Conservation (phyloP, 1,140 invertebrate genomes). For the Zaprionus ornatus region DNA sequence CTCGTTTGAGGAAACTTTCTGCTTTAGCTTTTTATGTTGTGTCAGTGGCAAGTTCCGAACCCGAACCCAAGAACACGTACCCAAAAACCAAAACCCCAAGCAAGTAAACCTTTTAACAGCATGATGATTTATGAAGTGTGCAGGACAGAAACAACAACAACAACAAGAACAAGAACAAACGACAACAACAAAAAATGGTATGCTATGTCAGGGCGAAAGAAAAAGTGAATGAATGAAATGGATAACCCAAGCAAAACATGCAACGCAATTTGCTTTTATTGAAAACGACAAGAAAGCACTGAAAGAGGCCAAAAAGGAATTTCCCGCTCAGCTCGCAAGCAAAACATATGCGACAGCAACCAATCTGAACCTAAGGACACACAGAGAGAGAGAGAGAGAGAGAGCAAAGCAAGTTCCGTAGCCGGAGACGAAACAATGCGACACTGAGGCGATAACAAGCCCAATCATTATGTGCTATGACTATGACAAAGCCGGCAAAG, state of each 20-base stretch:
- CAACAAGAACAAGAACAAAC: slow-evolving; percentile 6
- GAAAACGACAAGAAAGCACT: slow-evolving; percentile 61
- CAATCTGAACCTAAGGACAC: background rate
- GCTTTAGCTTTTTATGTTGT: slow-evolving; percentile 57
- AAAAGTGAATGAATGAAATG: slow-evolving; percentile 20
- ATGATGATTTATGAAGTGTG: slow-evolving; percentile 77
- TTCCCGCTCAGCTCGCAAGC: slow-evolving; percentile 9
- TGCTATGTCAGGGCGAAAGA: background rate
- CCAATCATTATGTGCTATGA: slow-evolving; percentile 78
- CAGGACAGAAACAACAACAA: slow-evolving; percentile 27
- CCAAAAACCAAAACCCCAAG: slow-evolving; percentile 13
- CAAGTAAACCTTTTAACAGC: slow-evolving; percentile 69
- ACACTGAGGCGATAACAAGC: slow-evolving; percentile 75
- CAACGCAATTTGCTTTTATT: slow-evolving; percentile 81
- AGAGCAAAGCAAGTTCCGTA: slow-evolving; percentile 27
- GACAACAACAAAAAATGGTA: slow-evolving; percentile 20
- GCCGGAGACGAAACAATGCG: slow-evolving; percentile 65
- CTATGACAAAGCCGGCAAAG: slow-evolving; percentile 27
- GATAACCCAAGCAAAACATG: slow-evolving; percentile 65
- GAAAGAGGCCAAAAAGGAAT: slow-evolving; percentile 32
- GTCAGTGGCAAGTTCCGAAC: slow-evolving; percentile 22
- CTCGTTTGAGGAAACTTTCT: slow-evolving; percentile 20
- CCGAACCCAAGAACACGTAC: background rate
- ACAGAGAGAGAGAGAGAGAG: background rate
- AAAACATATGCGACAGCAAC: slow-evolving; percentile 31